Percentiles rank a stretch among this genome's conserved stretches.
phyloP scores from a whole-genome alignment of 53 echinoderm and acorn worm genomes.

The Echinarachnius parma region DNA sequence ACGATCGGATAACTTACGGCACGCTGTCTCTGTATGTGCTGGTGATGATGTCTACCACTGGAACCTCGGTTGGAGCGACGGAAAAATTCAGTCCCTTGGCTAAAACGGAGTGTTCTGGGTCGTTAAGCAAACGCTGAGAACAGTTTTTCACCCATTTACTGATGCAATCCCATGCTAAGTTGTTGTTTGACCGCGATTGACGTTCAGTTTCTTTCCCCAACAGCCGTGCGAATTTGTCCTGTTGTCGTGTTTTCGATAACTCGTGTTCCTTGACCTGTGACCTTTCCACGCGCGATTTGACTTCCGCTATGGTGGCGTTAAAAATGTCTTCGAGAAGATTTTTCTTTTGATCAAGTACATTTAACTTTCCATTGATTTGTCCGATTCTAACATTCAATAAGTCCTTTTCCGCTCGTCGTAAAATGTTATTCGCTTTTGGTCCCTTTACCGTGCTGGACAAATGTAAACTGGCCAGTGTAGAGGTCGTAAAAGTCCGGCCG shows the following conservation, averaged over 20 bases:
- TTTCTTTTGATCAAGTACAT: too few relatives aligned
- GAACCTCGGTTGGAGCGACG: constrained; percentile 35
- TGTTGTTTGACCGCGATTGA: constrained; percentile 2
- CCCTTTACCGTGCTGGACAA: too few relatives aligned
- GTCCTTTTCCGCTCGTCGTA: too few relatives aligned
- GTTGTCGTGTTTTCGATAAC: constrained; percentile 42
- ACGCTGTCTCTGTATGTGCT: constrained; percentile 42
- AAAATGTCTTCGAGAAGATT: too few relatives aligned
- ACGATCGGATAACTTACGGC: constrained; percentile 13
- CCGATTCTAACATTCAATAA: too few relatives aligned
- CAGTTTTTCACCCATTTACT: constrained; percentile 47
- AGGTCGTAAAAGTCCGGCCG: too few relatives aligned
- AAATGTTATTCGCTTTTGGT: too few relatives aligned
- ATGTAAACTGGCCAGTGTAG: too few relatives aligned
- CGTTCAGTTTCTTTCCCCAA: constrained; percentile 3
- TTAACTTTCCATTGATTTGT: too few relatives aligned
- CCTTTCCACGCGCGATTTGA: constrained; percentile 30
- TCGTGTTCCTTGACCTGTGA: constrained; percentile 52
- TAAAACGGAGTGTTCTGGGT: constrained; percentile 43
- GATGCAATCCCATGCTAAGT: constrained; percentile 41
- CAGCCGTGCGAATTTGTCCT: constrained; percentile 36
- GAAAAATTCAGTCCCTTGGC: constrained; percentile 45
- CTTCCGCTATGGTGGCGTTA: constrained; percentile 20
- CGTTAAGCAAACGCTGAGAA: constrained; percentile 26
- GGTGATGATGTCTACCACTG: constrained; percentile 44